A percentile compares a stretch with the other conserved stretches of the same genome.
Conservation (phyloP, 2,797 vertebrate genomes). For the Sebastes glaucus region DNA sequence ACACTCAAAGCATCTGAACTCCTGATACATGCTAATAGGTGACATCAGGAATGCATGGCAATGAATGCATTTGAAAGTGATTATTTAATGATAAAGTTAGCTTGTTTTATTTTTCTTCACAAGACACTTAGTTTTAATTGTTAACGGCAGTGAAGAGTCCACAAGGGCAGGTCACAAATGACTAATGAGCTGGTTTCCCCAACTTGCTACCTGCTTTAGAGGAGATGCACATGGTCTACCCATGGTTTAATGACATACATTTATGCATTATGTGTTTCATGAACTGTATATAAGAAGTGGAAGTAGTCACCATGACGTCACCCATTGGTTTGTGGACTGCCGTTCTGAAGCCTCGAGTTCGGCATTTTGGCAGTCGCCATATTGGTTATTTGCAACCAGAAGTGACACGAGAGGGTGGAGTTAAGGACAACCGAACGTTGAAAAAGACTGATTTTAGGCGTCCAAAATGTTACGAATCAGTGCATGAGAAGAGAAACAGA, state of each 20-base stretch:
- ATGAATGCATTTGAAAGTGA: neutral
- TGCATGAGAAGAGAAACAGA: too few relatives aligned
- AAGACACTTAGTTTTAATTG: neutral
- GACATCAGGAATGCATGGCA: neutral
- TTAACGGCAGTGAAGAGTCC: neutral
- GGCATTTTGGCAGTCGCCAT: too few relatives aligned
- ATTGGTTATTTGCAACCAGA: too few relatives aligned
- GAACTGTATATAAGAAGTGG: neutral
- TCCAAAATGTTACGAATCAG: too few relatives aligned
- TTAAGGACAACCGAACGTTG: too few relatives aligned
- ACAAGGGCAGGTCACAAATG: neutral
- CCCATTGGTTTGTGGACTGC: too few relatives aligned
- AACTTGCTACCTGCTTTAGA: neutral
- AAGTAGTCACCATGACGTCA: too few relatives aligned
- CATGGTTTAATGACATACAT: neutral
- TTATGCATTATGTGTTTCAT: neutral
- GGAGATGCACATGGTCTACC: neutral
- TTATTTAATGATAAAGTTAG: neutral
- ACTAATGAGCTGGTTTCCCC: neutral
- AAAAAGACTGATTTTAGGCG: too few relatives aligned
- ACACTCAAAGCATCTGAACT: neutral
- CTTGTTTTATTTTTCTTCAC: neutral
- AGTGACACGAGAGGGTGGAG: rapidly evolving
- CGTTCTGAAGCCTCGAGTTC: too few relatives aligned
- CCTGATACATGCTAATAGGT: neutral